Percentiles rank a stretch among this genome's conserved stretches.
Evolutionary conservation across 2,797 vertebrate genomes (phyloP).

Genomic region (Gobio occitaniae): DNA sequence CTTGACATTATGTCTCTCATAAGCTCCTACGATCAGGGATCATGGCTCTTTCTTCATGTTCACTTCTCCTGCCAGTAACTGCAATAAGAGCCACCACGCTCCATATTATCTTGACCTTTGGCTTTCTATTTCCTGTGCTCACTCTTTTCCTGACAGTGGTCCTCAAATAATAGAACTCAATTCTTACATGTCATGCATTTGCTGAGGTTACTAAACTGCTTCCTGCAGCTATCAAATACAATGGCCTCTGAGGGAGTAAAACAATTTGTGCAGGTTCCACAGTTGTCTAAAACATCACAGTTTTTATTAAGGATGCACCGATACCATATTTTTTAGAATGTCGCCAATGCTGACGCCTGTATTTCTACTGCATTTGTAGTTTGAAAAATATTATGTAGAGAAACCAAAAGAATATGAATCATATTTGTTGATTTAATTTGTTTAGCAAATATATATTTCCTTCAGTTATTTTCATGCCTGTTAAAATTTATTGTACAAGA

Average conservation of each 20-base stretch:
- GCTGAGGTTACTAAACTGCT: slow-evolving; percentile 25
- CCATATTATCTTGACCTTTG: slow-evolving; percentile 15
- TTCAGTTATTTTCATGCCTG: no score
- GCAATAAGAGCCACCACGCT: neutral
- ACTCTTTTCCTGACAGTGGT: slow-evolving; percentile 13
- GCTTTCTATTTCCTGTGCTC: slow-evolving; percentile 20
- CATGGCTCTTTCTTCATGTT: slow-evolving; percentile 4
- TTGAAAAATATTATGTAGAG: no score
- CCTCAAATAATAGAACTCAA: neutral
- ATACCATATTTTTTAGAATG: no score
- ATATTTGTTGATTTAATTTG: no score
- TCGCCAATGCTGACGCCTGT: no score
- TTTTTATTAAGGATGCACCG: neutral
- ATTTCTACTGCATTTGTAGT: no score
- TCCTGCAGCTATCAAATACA: neutral
- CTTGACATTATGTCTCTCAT: slow-evolving; percentile 42
- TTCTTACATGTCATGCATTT: slow-evolving; percentile 28
- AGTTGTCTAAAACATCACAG: neutral
- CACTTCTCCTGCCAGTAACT: slow-evolving; percentile 18
- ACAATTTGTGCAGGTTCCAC: slow-evolving; percentile 1
- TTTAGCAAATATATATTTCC: no score
- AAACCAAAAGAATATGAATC: no score
- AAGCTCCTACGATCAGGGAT: slow-evolving; percentile 25
- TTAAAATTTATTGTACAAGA: no score
- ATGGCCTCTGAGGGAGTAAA: slow-evolving; percentile 4